Base-by-base conservation (phyloP, 2,888 invertebrate genomes). In the Lycia hirtaria region DNA sequence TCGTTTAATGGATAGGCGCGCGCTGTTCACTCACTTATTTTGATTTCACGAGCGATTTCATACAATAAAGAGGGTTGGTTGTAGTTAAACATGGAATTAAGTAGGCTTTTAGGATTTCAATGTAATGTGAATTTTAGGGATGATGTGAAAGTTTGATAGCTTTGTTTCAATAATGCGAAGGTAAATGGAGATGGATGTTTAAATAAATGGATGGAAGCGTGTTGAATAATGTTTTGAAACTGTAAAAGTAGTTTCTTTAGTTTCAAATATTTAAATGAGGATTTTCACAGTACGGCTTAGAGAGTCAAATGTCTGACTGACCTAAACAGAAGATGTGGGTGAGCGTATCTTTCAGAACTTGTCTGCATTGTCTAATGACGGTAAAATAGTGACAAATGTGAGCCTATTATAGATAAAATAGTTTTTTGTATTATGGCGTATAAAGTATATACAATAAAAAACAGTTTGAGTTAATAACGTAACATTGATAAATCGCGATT, bases 1-100 rank as follows among this genome's bases (percentile, higher is more conserved):
- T 51, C n/a, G 45, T 56, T 56, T 56, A 45, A 47, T 40, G 47
- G 45, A 37, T 56, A 50, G 35, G 35, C 38, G 51, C 56, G 51
- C 56, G 19, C 51, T 47, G 56, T 50, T 45, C 30, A 40, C 40
- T 45, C 40, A 26, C 41, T 49, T 32, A 44, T 56, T 56, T 33
- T 51, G 45, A 56, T 56, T 56, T 56, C 33, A 51, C 45, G 32
- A 40, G 24, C 33, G 30, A 47, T 56, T 45, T 51, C 32, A 45
- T 38, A 44, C 43, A 33, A 56, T 37, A 30, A 10, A 37, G 43
- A 48, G 20, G 37, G 40, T 14, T 26, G 37, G 40, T 14, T 26
- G 35, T 35, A 24, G 24, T 47, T 24, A 35, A 47, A 35, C 33
- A 41, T 15, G 24, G 49, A 15, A 44, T 37, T 19, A 24, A 32